Base-by-base conservation (phyloP, 1,140 invertebrate genomes). In the Parasteatoda tepidariorum region DNA sequence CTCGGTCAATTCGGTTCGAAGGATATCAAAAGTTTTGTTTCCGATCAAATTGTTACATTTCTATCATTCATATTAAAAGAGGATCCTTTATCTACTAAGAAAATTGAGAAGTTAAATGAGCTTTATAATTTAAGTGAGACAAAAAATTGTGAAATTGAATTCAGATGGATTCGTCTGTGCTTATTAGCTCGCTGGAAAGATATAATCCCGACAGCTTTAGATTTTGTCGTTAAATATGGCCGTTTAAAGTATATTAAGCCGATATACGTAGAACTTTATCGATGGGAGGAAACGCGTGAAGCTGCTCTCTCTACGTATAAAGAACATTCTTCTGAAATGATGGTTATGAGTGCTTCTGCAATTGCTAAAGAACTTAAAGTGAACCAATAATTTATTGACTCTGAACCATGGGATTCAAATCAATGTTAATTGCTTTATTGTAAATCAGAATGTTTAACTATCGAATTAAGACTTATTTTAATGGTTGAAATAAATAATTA, bases 221-320 rank as follows among this genome's bases (percentile, higher is more conserved):
- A 92, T 2, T 97, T 97, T 91, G 92, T 96, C 3, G 95, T 93
- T 82, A 90, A 92, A 28, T 92, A 95, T 87, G 96, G 96, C 68
- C 92, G 97, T 83, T 95, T 98, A 94, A 98, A 98, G 88, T 98
- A 93, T 90, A 93, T 95, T 0, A 90, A 95, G 64, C 95, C 96
- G 18, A 91, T 98, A 62, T 88, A n/a, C 86, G 93, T 95, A 85
- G 95, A 95, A 87, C 89, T 97, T n/a, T 95, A 94, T 86, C 91
- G 89, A 1, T 97, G 95, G 95, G 91, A 93, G 79, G 92, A 92
- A 75, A 91, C 92, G 0, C 91, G 94, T 71, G 88, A 91, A 15
- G 86, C 86, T 75, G 93, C 95, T 0, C 91, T 97, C 34, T 90
- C 93, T 28, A 95, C 93, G 86, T 97, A 94, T 89, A 87, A 92